These are phyloP conservation scores for Chaetodon trifascialis DNA, from an alignment of 2,113 vertebrate species.

Conservation along the genomic window DNA sequence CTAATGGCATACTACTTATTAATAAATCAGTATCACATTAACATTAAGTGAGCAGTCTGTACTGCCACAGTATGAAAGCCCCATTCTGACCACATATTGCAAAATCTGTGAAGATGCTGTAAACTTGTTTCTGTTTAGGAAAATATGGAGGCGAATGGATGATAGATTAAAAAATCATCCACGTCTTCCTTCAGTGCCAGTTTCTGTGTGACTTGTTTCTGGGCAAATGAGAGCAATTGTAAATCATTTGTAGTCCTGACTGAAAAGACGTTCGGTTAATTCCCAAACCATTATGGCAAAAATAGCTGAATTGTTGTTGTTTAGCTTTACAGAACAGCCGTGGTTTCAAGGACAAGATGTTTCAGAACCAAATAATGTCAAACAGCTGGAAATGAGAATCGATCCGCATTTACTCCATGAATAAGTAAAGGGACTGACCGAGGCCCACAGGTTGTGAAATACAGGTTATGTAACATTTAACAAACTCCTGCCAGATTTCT, in stretches of 20 bases:
- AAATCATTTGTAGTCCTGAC: conserved; percentile 11
- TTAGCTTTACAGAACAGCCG: conserved; percentile 30
- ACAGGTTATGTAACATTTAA: conserved; percentile 74
- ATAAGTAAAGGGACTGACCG: conserved; percentile 70
- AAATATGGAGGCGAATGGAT: conserved; percentile 16
- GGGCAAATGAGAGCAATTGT: conserved; percentile 31
- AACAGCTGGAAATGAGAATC: conserved; percentile 45
- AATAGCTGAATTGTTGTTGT: conserved; percentile 33
- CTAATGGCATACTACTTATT: conserved; percentile 10
- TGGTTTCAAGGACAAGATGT: conserved; percentile 37
- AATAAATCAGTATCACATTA: conserved; percentile 31
- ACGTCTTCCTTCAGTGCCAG: conserved; percentile 21
- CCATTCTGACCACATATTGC: background rate
- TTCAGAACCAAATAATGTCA: conserved; percentile 26
- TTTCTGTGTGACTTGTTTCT: conserved; percentile 18
- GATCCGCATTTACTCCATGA: conserved; percentile 55
- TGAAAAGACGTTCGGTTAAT: conserved; percentile 19
- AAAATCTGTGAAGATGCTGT: conserved; percentile 41
- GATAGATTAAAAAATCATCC: background rate
- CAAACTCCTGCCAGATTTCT: conserved; percentile 68
- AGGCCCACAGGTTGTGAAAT: conserved; percentile 70
- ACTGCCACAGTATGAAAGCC: background rate
- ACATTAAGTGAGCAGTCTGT: conserved; percentile 9
- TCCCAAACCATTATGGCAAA: conserved; percentile 23
- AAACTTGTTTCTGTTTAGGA: background rate